phyloP scores from a whole-genome alignment of 2,888 invertebrate species.

The Proisotoma minuta region DNA sequence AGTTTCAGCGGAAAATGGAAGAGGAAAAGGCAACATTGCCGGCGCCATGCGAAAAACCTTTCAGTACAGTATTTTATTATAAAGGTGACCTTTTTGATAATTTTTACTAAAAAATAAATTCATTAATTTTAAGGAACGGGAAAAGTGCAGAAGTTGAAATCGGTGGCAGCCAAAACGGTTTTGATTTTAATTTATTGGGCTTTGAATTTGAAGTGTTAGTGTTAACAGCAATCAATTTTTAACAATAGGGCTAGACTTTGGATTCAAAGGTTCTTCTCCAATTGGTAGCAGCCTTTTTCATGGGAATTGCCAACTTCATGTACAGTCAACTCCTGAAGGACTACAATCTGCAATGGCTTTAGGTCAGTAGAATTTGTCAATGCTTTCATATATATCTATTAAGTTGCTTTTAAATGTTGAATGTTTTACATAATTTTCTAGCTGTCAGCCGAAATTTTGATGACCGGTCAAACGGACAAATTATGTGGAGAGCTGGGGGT shows the following conservation, averaged over 20 bases:
- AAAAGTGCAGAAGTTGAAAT: constrained; percentile 84
- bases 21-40: constrained; percentile 55
- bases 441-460: constrained; percentile 67
- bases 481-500: constrained; percentile 70
- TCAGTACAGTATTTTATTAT: constrained; percentile 20
- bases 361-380: constrained; percentile 69
- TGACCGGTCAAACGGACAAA: constrained; percentile 78
- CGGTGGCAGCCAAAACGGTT: constrained; percentile 74
- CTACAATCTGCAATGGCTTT: constrained; percentile 71
- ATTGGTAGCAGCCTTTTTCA: constrained; percentile 57
- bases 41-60: constrained; percentile 35
- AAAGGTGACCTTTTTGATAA: background rate
- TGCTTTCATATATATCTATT: constrained; percentile 16
- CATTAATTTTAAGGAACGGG: constrained; percentile 48
- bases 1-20: constrained; percentile 81
- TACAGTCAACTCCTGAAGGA: constrained; percentile 60
- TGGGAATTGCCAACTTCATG: constrained; percentile 58
- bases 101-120: background rate
- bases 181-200: no score
- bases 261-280: constrained; percentile 73
- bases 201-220: no score
- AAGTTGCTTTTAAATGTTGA: background rate
- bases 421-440: no score
- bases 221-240: no score
- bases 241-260: constrained; percentile 72